Conservation (phyloP, 2,888 invertebrate genomes). For the Phrixothrix hirtus region DNA sequence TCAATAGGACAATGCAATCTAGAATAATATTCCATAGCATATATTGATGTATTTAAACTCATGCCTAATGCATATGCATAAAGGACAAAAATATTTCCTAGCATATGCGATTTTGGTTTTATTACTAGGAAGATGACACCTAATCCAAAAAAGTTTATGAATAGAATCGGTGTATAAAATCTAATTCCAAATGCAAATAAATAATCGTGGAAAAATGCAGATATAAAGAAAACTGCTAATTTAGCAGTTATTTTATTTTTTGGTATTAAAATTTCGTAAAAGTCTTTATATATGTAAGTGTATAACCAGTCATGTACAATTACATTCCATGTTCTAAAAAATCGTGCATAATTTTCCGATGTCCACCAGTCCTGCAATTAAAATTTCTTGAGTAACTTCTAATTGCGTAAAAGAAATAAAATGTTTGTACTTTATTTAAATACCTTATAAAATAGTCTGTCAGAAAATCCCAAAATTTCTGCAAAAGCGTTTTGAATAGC, state of each 20-base stretch:
- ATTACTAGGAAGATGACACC: constrained; percentile 64
- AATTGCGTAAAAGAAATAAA: not conserved
- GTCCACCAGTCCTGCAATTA: constrained; percentile 90
- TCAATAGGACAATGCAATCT: constrained; percentile 69
- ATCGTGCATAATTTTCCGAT: constrained; percentile 75
- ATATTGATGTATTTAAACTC: constrained; percentile 75
- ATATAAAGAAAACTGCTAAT: constrained; percentile 73
- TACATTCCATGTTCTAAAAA: constrained; percentile 92
- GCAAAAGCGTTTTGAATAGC: constrained; percentile 4
- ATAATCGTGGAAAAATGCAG: constrained; percentile 88
- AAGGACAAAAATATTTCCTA: constrained; percentile 85
- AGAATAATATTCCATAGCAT: constrained; percentile 86
- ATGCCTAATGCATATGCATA: constrained; percentile 76
- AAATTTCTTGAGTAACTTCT: not conserved
- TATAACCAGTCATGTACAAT: constrained; percentile 95
- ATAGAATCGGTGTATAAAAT: constrained; percentile 85
- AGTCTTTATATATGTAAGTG: too few relatives aligned
- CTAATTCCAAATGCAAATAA: constrained; percentile 77
- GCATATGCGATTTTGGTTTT: constrained; percentile 47
- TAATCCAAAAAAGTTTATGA: constrained; percentile 73
- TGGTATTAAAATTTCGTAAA: constrained; percentile 56
- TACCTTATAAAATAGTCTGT: constrained; percentile 10
- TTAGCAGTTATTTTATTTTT: constrained; percentile 61
- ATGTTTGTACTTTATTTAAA: too few relatives aligned
- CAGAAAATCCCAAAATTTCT: constrained; percentile 4